Conservation (phyloP, 2,797 vertebrate species). For the Sparidentex hasta region DNA sequence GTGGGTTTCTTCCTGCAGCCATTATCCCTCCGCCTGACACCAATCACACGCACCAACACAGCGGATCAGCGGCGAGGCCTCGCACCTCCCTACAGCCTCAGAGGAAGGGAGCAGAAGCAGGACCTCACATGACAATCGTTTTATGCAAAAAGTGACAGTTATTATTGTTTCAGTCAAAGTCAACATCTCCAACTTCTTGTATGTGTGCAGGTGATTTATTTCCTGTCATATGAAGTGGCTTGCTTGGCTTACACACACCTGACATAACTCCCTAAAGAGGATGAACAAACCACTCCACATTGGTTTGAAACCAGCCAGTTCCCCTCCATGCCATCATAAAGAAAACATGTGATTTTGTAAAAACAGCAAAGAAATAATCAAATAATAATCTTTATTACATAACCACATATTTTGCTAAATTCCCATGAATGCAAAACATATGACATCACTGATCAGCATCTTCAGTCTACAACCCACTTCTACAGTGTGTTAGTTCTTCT, state of each 20-base stretch:
- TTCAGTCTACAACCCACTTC: neutral
- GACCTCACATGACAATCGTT: neutral
- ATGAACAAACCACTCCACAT: neutral
- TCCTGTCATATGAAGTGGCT: neutral
- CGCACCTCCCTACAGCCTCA: neutral
- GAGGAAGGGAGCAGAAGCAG: neutral
- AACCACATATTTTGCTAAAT: neutral
- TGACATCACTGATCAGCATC: neutral
- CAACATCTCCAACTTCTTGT: neutral
- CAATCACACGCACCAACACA: neutral
- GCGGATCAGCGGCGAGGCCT: constrained; percentile 22
- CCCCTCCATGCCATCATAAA: neutral
- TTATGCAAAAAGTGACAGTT: neutral
- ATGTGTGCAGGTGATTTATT: neutral
- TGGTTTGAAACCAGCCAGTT: neutral
- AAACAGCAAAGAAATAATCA: neutral
- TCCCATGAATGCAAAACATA: neutral
- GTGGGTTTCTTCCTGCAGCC: neutral
- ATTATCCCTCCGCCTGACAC: constrained; percentile 4
- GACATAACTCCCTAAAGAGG: neutral
- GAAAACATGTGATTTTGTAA: neutral
- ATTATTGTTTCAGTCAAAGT: neutral
- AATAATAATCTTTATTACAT: neutral
- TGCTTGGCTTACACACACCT: neutral
- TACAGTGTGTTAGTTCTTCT: neutral